Percentiles rank a stretch among this genome's conserved stretches.
Conservation (phyloP, 2,797 vertebrate species). For the Acipenser oxyrinchus region DNA sequence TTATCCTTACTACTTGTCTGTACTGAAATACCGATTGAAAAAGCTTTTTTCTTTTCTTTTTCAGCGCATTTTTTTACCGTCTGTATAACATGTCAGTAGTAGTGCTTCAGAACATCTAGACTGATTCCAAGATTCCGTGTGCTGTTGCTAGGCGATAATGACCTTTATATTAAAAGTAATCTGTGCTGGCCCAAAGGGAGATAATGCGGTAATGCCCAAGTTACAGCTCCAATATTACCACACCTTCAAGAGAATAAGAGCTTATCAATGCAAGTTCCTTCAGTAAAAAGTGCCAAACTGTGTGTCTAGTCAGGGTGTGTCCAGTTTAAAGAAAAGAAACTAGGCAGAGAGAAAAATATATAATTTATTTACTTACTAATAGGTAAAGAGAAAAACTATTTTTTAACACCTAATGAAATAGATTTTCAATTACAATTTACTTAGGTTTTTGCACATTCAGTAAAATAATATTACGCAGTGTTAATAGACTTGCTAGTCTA, state of each 20-base stretch:
- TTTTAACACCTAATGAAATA: conserved; percentile 48
- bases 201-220: no score
- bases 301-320: not conserved
- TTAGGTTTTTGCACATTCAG: conserved; percentile 25
- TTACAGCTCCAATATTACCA: no score
- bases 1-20: no score
- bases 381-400: conserved; percentile 62
- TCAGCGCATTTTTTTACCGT: no score
- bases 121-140: no score
- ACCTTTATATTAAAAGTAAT: no score
- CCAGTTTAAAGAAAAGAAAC: not conserved
- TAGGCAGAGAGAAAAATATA: conserved; percentile 36
- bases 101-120: no score
- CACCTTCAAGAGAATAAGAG: conserved; percentile 21
- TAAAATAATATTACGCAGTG: conserved; percentile 14
- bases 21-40: no score
- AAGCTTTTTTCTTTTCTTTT: no score
- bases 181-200: no score
- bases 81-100: no score
- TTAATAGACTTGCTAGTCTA: conserved; percentile 14
- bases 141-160: no score
- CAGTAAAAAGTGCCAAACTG: conserved; percentile 70
- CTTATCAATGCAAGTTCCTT: conserved; percentile 66
- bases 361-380: conserved; percentile 20
- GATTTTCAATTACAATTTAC: conserved; percentile 24